Base-by-base conservation (phyloP, 2,113 vertebrate genomes). In the Passerina amoena region DNA sequence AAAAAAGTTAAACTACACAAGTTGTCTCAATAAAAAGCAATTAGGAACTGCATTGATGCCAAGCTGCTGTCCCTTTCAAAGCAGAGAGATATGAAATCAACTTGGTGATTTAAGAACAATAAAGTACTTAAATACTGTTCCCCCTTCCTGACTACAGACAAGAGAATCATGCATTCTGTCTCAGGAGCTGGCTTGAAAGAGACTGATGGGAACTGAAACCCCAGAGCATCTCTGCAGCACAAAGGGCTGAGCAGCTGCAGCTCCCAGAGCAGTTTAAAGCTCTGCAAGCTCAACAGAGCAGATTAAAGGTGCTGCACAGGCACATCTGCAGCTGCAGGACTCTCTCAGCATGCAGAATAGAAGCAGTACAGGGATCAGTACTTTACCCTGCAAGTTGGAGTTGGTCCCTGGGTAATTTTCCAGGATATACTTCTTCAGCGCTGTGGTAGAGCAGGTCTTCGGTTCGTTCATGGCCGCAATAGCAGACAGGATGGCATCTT, bases 401-500 rank as follows among this genome's bases (percentile, higher is more conserved):
- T 98, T 99, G 89, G 97, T 97, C 86, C 99, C 99, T 86, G 99
- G 99, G 97, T 99, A 98, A 95, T 98, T 98, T 88, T 99, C 99
- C 93, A 99, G 73, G 64, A 99, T 97, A 92, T 99, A 99, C 94
- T 98, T 99, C 97, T 99, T 99, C 94, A 99, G 98, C 2, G 98
- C 98, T 45, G 98, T 99, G 94, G 98, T 99, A 94, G 99, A 99
- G 97, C 99, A 99, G 92, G 99, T 99, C 97, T 99, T 99, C 82
- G 99, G 99, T 96, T 99, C 99, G 1, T 99, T 99, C 99, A 99
- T 99, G 97, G 99, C 99, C 40, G 98, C 99, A 94, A 99, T 99
- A 80, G 99, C 99, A 23, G 99, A 98, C 47, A 99, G 98, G 97
- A 99, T 99, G 78, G 99, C 99, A 3, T 99, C 99, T 92, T 99